These are phyloP conservation scores for Cyprinodon brontotheroides DNA, from an alignment of 2,113 vertebrate genomes.

Conservation along the genomic window DNA sequence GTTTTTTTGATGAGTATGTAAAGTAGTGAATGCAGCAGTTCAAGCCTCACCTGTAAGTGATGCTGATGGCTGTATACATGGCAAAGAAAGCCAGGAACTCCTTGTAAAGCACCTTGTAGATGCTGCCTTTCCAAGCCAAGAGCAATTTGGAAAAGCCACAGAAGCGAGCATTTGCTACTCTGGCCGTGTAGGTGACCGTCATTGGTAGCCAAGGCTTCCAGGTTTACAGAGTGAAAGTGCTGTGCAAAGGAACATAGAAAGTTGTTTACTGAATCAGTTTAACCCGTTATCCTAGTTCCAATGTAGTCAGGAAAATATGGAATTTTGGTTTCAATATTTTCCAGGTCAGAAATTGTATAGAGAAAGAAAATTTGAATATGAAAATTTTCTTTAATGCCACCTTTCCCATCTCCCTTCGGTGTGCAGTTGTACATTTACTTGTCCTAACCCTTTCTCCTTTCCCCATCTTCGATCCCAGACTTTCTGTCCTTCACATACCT, in stretches of 20 bases:
- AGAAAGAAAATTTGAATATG: no score
- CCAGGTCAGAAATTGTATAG: not conserved
- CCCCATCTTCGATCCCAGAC: not conserved
- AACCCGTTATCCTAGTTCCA: not conserved
- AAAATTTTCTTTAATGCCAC: not conserved
- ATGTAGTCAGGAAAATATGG: not conserved
- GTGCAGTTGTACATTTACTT: no score
- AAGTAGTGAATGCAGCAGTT: not conserved
- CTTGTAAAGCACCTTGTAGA: constrained; percentile 93
- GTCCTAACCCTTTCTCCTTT: not conserved
- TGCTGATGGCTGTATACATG: constrained; percentile 86
- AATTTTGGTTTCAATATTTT: not conserved
- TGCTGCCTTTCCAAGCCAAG: constrained; percentile 91
- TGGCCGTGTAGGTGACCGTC: constrained; percentile 92
- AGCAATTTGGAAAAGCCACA: constrained; percentile 92
- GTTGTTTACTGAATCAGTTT: not conserved
- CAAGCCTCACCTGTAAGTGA: constrained; percentile 86
- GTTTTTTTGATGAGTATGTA: not conserved
- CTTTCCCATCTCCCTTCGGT: no score
- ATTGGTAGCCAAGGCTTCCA: constrained; percentile 63
- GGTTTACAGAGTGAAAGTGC: constrained; percentile 5
- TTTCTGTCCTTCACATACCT: no score
- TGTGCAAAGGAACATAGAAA: not conserved
- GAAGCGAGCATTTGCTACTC: constrained; percentile 91
- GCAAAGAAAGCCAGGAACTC: constrained; percentile 89